These are phyloP conservation scores for Dendroctonus ponderosae DNA, from an alignment of 1,140 invertebrate genomes.

Conservation along the genomic window DNA sequence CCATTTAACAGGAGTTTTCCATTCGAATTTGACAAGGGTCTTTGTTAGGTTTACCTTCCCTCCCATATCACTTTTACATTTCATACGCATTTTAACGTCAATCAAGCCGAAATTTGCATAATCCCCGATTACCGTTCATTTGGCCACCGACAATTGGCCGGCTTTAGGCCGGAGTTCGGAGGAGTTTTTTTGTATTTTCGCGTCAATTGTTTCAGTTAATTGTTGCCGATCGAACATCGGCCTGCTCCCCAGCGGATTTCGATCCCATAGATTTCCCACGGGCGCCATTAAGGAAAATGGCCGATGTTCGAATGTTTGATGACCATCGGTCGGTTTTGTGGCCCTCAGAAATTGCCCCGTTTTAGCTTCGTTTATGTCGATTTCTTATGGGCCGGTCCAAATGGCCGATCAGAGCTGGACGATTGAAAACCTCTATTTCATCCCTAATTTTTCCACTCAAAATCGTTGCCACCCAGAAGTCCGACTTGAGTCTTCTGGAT, in stretches of 20 bases:
- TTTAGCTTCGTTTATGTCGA: not conserved
- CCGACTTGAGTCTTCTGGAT: no score
- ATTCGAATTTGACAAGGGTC: constrained; percentile 6
- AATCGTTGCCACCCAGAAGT: no score
- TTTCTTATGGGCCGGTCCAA: no score
- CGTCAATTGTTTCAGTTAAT: not conserved
- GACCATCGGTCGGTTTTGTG: not conserved
- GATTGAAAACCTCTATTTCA: no score
- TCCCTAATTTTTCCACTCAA: no score
- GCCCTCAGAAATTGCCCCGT: not conserved
- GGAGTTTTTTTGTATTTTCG: no score
- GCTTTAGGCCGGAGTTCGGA: no score
- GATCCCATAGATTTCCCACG: constrained; percentile 9
- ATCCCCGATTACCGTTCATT: not conserved
- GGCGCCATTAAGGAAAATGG: constrained; percentile 6
- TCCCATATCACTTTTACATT: constrained; percentile 5
- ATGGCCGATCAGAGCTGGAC: no score
- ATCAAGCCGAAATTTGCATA: constrained; percentile 1
- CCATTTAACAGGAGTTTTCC: constrained; percentile 5
- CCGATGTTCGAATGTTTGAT: constrained; percentile 9
- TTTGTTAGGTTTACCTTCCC: not conserved
- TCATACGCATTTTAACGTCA: constrained; percentile 1
- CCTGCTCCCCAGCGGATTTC: not conserved
- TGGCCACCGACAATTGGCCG: no score
- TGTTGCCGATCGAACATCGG: not conserved